Percentiles rank a stretch among this genome's conserved stretches.
Evolutionary conservation across 2,888 invertebrate species (phyloP).

Genomic region (Crepidodera aurea): DNA sequence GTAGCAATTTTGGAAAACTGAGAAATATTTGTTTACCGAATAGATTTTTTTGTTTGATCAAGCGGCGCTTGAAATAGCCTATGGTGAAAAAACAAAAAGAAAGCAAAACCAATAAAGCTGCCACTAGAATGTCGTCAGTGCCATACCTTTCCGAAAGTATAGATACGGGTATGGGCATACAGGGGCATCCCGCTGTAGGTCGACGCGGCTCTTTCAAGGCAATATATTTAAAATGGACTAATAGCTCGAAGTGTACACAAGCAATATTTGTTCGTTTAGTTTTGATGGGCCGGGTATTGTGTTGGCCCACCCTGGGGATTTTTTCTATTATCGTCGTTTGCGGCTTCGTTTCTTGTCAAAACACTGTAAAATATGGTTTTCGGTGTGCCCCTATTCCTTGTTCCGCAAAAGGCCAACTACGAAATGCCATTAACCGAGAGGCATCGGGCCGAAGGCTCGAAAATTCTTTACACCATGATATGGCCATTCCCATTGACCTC

Average conservation of each 20-base stretch:
- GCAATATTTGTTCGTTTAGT: slow-evolving; percentile 55
- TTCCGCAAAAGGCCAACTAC: neutral
- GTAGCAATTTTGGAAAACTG: too few species aligned
- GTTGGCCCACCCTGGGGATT: slow-evolving; percentile 53
- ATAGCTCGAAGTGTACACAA: slow-evolving; percentile 56
- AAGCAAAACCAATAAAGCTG: slow-evolving; percentile 12
- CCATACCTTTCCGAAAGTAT: slow-evolving; percentile 4
- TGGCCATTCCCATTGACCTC: neutral
- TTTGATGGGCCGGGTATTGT: slow-evolving; percentile 54
- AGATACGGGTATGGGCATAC: slow-evolving; percentile 9
- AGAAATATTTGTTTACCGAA: too few species aligned
- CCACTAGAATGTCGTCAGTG: slow-evolving; percentile 5
- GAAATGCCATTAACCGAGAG: neutral
- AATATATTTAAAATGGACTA: slow-evolving; percentile 56
- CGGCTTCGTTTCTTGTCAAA: slow-evolving; percentile 40
- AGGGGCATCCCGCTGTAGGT: slow-evolving; percentile 16
- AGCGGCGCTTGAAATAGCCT: neutral
- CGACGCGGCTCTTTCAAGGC: slow-evolving; percentile 46
- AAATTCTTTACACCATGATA: neutral
- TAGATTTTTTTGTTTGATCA: too few species aligned
- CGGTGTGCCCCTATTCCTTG: neutral
- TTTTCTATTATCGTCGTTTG: slow-evolving; percentile 36
- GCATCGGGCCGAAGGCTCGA: neutral
- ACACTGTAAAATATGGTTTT: slow-evolving; percentile 38
- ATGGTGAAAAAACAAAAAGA: slow-evolving; percentile 3